These are phyloP conservation scores for Protaetia brevitarsis DNA, from an alignment of 1,140 invertebrate genomes.

Conservation along the genomic window DNA sequence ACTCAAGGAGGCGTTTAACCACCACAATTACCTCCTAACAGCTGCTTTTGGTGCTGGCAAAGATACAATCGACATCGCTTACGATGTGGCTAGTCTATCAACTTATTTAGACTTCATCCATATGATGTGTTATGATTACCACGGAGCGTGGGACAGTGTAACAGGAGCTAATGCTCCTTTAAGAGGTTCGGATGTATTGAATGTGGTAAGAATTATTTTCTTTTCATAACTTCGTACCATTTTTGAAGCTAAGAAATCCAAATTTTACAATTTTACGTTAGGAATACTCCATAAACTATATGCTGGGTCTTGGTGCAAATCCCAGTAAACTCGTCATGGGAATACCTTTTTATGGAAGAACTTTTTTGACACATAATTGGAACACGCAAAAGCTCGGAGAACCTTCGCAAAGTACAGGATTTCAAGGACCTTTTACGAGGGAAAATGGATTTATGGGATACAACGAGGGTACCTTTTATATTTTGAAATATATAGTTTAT, in stretches of 20 bases:
- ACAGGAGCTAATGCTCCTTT: slow-evolving; percentile 74
- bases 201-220: slow-evolving; percentile 60
- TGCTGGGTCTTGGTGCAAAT: slow-evolving; percentile 67
- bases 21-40: slow-evolving; percentile 63
- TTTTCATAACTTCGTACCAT: too few relatives aligned
- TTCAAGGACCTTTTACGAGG: slow-evolving; percentile 72
- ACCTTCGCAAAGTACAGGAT: slow-evolving; percentile 55
- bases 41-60: slow-evolving; percentile 73
- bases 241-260: neutral
- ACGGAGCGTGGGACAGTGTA: slow-evolving; percentile 75
- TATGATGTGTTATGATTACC: slow-evolving; percentile 89
- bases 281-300: slow-evolving; percentile 74
- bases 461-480: slow-evolving; percentile 61
- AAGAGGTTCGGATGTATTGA: slow-evolving; percentile 53
- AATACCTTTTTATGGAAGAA: slow-evolving; percentile 79
- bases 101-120: slow-evolving; percentile 78
- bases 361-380: slow-evolving; percentile 60
- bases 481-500: neutral
- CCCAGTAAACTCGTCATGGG: slow-evolving; percentile 77
- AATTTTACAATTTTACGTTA: slow-evolving; percentile 42
- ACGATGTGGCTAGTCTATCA: slow-evolving; percentile 71
- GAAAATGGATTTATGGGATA: slow-evolving; percentile 84
- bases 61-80: slow-evolving; percentile 67
- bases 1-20: slow-evolving; percentile 59
- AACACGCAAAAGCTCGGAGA: slow-evolving; percentile 47